A percentile compares a stretch with the other conserved stretches of the same genome.
phyloP scores from a whole-genome alignment of 2,888 invertebrate species.

The Tuberolachnus salignus region DNA sequence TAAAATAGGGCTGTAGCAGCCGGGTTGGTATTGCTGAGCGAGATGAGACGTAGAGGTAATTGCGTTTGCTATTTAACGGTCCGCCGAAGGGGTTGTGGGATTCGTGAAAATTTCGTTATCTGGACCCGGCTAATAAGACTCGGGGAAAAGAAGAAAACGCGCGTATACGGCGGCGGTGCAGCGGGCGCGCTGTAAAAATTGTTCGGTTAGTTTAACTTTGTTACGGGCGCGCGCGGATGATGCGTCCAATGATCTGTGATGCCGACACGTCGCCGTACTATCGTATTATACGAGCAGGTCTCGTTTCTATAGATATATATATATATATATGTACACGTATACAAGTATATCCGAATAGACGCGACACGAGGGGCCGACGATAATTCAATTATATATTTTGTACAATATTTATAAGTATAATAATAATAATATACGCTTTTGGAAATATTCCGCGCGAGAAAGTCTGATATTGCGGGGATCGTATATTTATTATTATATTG shows the following conservation, averaged over 20 bases:
- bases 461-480: too few species aligned
- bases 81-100: constrained; percentile 33
- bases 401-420: too few species aligned
- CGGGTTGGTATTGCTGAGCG: not conserved
- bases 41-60: not conserved
- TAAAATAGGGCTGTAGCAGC: not conserved
- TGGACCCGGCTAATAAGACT: constrained; percentile 38
- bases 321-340: constrained; percentile 9
- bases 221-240: constrained; percentile 10
- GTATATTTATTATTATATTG: too few species aligned
- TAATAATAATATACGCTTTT: not conserved
- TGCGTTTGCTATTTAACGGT: constrained; percentile 49
- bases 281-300: too few species aligned
- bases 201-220: constrained; percentile 56
- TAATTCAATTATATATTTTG: constrained; percentile 40
- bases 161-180: not conserved
- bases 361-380: constrained; percentile 19
- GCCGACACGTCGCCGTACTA: constrained; percentile 30
- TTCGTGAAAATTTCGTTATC: constrained; percentile 46
- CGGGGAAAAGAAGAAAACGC: not conserved
- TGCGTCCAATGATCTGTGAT: constrained; percentile 42
- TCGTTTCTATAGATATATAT: not conserved
- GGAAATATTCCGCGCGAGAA: too few species aligned
- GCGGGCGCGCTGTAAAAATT: constrained; percentile 25
- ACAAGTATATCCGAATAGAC: not conserved